Conservation (phyloP, 2,113 vertebrate genomes). For the Trematomus loennbergii region DNA sequence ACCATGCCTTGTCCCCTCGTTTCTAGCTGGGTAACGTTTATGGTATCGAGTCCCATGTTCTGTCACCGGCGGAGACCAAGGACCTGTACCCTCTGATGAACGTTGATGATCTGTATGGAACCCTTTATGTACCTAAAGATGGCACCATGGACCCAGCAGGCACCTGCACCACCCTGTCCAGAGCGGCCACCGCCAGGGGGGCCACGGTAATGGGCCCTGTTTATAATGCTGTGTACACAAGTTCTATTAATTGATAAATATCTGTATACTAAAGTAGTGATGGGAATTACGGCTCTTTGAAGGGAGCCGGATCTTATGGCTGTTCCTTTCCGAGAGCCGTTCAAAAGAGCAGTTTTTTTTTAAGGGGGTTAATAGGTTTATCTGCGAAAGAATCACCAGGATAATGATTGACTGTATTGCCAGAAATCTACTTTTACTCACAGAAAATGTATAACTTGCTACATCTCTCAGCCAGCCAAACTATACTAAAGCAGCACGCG, state of each 20-base stretch:
- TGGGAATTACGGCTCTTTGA: too few relatives aligned
- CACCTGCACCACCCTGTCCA: slow-evolving; percentile 90
- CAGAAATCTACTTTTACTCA: too few relatives aligned
- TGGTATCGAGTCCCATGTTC: slow-evolving; percentile 92
- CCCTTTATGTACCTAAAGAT: slow-evolving; percentile 93
- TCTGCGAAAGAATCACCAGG: too few relatives aligned
- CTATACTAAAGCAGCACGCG: too few relatives aligned
- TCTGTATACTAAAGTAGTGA: not conserved
- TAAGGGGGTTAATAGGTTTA: too few relatives aligned
- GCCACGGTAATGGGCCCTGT: slow-evolving; percentile 84
- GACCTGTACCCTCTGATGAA: slow-evolving; percentile 97
- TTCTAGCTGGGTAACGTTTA: slow-evolving; percentile 94
- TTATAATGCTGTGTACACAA: too few relatives aligned
- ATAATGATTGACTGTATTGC: too few relatives aligned
- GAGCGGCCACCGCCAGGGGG: slow-evolving; percentile 89
- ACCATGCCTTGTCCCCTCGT: not conserved
- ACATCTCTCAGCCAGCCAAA: too few relatives aligned
- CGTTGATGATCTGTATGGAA: slow-evolving; percentile 91
- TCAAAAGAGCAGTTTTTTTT: too few relatives aligned
- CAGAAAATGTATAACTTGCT: too few relatives aligned
- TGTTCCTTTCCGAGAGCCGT: too few relatives aligned
- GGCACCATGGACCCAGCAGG: slow-evolving; percentile 98
- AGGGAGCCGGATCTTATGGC: too few relatives aligned
- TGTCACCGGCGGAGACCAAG: slow-evolving; percentile 93
- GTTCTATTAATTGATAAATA: not conserved